phyloP scores from a whole-genome alignment of 2,113 vertebrate species.

The Struthidea cinerea region DNA sequence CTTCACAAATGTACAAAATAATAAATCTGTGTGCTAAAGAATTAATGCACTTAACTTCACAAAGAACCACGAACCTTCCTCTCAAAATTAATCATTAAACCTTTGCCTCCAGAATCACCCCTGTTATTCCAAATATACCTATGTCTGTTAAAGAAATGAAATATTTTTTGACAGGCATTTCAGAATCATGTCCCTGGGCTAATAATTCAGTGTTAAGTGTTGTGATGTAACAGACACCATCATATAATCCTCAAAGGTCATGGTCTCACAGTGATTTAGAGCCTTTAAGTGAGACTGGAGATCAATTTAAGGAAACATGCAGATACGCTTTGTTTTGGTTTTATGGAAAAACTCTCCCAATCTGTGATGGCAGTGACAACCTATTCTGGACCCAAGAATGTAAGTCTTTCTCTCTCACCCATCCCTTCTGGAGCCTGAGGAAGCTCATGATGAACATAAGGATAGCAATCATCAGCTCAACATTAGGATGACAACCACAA shows the following conservation, averaged over 20 bases:
- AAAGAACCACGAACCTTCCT: fast-evolving
- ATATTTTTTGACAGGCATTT: neutral
- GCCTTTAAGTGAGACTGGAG: neutral
- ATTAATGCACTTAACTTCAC: neutral
- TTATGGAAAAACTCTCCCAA: neutral
- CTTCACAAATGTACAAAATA: neutral
- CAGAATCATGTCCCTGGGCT: neutral
- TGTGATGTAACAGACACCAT: neutral
- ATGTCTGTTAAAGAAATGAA: neutral
- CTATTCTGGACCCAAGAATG: neutral
- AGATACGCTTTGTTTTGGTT: neutral
- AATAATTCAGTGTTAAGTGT: neutral
- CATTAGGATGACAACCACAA: neutral
- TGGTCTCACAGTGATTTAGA: neutral
- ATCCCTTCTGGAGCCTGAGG: neutral
- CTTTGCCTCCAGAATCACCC: neutral
- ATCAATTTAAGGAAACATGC: neutral
- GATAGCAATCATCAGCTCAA: neutral
- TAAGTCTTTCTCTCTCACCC: neutral
- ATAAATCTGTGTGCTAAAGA: neutral
- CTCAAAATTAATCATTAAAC: neutral
- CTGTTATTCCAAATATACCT: neutral
- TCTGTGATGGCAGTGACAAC: neutral
- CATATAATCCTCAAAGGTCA: neutral
- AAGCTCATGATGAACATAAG: neutral